Conservation (phyloP, 2,888 invertebrate genomes). For the Spodoptera picta region DNA sequence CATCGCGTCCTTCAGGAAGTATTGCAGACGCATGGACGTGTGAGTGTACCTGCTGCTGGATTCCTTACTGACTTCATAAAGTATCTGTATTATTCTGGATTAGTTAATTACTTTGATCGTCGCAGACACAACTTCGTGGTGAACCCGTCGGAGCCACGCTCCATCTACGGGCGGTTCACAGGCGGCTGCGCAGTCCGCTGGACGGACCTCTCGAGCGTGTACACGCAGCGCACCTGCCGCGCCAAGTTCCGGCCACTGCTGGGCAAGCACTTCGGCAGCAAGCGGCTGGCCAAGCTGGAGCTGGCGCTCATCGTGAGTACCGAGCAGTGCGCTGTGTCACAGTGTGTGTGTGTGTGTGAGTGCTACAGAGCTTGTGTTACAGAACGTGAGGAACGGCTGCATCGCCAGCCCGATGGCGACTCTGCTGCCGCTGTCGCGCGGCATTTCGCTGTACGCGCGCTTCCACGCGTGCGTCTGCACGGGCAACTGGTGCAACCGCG, state of each 20-base stretch:
- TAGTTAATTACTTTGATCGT: not conserved
- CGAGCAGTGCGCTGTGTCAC: not conserved
- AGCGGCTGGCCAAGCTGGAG: constrained; percentile 50
- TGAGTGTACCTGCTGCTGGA: constrained; percentile 55
- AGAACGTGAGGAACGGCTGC: constrained; percentile 75
- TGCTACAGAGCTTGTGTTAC: constrained; percentile 10
- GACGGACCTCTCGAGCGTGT: constrained; percentile 74
- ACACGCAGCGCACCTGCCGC: constrained; percentile 78
- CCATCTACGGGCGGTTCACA: constrained; percentile 75
- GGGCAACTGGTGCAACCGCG: constrained; percentile 73
- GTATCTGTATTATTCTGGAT: too few species aligned
- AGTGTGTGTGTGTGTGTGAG: not conserved
- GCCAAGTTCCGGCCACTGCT: constrained; percentile 63
- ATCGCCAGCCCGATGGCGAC: constrained; percentile 77
- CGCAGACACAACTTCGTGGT: constrained; percentile 59
- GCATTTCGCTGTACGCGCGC: constrained; percentile 76
- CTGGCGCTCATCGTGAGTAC: constrained; percentile 34
- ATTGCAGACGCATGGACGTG: constrained; percentile 73
- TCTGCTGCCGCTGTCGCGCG: constrained; percentile 75
- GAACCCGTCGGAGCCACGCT: constrained; percentile 60
- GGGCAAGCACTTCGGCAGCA: constrained; percentile 74
- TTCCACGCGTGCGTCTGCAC: constrained; percentile 81
- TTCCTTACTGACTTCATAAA: too few species aligned
- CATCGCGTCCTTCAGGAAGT: constrained; percentile 68
- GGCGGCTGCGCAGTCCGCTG: constrained; percentile 80